phyloP scores from a whole-genome alignment of 2,797 vertebrate species.

The Carapus acus region DNA sequence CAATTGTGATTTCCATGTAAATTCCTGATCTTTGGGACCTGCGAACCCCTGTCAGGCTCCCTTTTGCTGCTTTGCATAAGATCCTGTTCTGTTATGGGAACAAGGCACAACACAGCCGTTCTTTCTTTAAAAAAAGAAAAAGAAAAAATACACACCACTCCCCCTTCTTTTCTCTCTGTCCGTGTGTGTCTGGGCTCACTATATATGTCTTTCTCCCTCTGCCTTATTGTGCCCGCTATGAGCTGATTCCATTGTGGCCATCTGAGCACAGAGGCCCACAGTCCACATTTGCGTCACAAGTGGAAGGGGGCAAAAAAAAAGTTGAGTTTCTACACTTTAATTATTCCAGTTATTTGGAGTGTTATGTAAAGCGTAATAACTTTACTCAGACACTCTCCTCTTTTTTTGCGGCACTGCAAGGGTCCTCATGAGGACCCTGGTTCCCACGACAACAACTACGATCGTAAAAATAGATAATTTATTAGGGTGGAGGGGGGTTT shows the following conservation, averaged over 20 bases:
- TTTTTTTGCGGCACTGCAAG: constrained; percentile 8
- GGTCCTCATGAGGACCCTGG: constrained; percentile 2
- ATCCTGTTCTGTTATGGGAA: constrained; percentile 33
- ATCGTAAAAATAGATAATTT: constrained; percentile 56
- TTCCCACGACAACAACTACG: constrained; percentile 33
- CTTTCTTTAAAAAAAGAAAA: constrained; percentile 28
- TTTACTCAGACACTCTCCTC: constrained; percentile 9
- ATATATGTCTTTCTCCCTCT: constrained; percentile 39
- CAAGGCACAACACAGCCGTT: constrained; percentile 52
- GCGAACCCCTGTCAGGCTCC: constrained; percentile 41
- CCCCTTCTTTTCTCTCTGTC: constrained; percentile 35
- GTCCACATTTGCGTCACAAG: constrained; percentile 30
- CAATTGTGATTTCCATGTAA: constrained; percentile 68
- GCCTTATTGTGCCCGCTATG: constrained; percentile 46
- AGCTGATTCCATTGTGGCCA: constrained; percentile 35
- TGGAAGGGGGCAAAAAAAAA: constrained; percentile 4
- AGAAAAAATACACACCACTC: constrained; percentile 24
- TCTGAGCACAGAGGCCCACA: constrained; percentile 26
- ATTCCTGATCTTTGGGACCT: constrained; percentile 69
- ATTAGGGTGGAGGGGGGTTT: constrained; percentile 42
- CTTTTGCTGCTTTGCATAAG: constrained; percentile 50
- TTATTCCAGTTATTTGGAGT: constrained; percentile 19
- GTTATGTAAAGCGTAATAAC: constrained; percentile 25
- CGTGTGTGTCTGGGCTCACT: constrained; percentile 27
- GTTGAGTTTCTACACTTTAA: background rate